These are phyloP conservation scores for Xestia xanthographa DNA, from an alignment of 2,888 invertebrate species.

Conservation along the genomic window DNA sequence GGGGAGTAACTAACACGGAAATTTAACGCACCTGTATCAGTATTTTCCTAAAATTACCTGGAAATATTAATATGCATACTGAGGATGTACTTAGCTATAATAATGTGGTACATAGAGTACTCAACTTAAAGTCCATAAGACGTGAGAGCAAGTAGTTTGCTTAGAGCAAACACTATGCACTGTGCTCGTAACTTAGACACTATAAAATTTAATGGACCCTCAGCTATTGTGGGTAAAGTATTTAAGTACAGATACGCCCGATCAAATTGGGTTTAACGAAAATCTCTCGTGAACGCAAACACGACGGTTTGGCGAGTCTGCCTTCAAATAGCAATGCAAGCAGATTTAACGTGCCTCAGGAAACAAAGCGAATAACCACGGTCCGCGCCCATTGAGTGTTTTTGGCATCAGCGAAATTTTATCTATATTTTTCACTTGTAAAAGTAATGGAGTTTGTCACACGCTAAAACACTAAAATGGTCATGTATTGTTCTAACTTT, in stretches of 20 bases:
- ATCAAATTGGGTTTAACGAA: slow-evolving; percentile 63
- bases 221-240: slow-evolving; percentile 52
- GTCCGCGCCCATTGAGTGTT: slow-evolving; percentile 45
- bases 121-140: not conserved
- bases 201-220: slow-evolving; percentile 46
- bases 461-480: not conserved
- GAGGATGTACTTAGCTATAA: not conserved
- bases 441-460: slow-evolving; percentile 12
- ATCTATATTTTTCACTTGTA: slow-evolving; percentile 38
- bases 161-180: slow-evolving; percentile 25
- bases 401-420: slow-evolving; percentile 48
- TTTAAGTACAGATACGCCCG: slow-evolving; percentile 50
- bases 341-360: slow-evolving; percentile 56
- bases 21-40: not conserved
- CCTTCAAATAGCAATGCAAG: slow-evolving; percentile 58
- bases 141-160: slow-evolving; percentile 26
- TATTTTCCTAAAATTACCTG: not conserved
- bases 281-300: slow-evolving; percentile 63
- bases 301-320: slow-evolving; percentile 48
- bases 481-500: slow-evolving; percentile 1
- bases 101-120: not conserved
- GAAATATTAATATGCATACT: not conserved
- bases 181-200: slow-evolving; percentile 28
- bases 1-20: not conserved
- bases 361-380: slow-evolving; percentile 58